Evolutionary conservation across 2,113 vertebrate species (phyloP).

Genomic region (Eidolon helvum): DNA sequence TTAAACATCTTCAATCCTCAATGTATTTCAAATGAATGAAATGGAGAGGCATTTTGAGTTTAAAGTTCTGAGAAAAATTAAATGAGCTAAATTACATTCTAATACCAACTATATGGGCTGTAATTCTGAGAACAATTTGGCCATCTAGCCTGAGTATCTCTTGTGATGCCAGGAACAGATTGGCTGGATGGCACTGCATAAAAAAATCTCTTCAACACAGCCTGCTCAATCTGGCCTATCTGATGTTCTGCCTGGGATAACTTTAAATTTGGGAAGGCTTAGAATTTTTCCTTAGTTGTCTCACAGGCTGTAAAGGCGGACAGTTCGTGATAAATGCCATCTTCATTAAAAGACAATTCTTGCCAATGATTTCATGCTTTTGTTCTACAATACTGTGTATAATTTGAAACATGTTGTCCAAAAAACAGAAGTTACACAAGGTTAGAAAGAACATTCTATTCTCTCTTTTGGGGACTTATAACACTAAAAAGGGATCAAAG

Average conservation of each 20-base stretch:
- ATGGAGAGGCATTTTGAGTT: background rate
- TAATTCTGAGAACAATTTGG: constrained; percentile 65
- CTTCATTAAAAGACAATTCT: constrained; percentile 25
- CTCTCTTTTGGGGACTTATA: background rate
- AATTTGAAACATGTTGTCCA: background rate
- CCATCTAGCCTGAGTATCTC: constrained; percentile 35
- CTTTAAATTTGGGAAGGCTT: background rate
- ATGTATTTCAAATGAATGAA: background rate
- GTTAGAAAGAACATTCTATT: background rate
- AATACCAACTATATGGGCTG: constrained; percentile 31
- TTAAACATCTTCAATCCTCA: background rate
- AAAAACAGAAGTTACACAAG: background rate
- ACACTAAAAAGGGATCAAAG: background rate
- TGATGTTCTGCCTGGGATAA: background rate
- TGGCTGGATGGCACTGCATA: constrained; percentile 48
- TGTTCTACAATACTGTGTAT: background rate
- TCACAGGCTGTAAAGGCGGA: background rate
- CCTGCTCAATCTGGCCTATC: constrained; percentile 67
- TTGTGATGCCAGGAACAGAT: constrained; percentile 74
- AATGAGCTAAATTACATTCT: background rate
- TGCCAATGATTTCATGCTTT: background rate
- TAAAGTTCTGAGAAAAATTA: constrained; percentile 24
- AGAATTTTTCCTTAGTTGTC: background rate
- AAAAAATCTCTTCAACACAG: constrained; percentile 31
- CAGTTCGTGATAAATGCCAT: background rate